Percentiles rank a stretch among this genome's conserved stretches.
Evolutionary conservation across 2,888 invertebrate genomes (phyloP).

Genomic region (Incurvaria masculella): DNA sequence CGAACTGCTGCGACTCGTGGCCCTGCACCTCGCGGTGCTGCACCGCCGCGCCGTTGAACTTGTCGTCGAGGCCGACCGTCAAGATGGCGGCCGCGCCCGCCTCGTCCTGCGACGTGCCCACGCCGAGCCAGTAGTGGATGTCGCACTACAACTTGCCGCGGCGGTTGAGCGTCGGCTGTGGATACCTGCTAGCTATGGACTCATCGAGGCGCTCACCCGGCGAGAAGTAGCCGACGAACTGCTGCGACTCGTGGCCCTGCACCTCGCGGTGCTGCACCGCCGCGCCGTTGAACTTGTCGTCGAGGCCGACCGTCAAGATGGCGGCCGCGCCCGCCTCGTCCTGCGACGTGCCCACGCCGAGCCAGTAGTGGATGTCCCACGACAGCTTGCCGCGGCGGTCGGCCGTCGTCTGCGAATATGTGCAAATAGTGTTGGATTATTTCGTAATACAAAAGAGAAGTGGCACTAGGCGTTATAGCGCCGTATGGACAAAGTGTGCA

Average conservation of each 20-base stretch:
- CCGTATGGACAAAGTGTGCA: too few species aligned
- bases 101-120: conserved; percentile 64
- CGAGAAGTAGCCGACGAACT: conserved; percentile 75
- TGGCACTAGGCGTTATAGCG: too few species aligned
- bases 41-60: conserved; percentile 70
- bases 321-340: conserved; percentile 77
- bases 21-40: conserved; percentile 78
- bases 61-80: conserved; percentile 71
- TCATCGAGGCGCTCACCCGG: conserved; percentile 36
- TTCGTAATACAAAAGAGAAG: too few species aligned
- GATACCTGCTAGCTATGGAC: not conserved
- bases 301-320: conserved; percentile 76
- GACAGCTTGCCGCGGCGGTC: conserved; percentile 59
- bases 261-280: conserved; percentile 86
- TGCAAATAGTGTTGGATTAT: too few species aligned
- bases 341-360: conserved; percentile 74
- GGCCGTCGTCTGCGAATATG: conserved; percentile 62
- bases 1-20: conserved; percentile 70
- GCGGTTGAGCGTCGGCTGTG: too few species aligned
- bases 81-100: conserved; percentile 61
- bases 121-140: conserved; percentile 76
- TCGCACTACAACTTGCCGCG: too few species aligned
- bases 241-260: conserved; percentile 77
- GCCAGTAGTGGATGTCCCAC: conserved; percentile 89
- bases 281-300: conserved; percentile 77